Evolutionary conservation across 2,113 vertebrate species (phyloP).

Genomic region (Okapia johnstoni): DNA sequence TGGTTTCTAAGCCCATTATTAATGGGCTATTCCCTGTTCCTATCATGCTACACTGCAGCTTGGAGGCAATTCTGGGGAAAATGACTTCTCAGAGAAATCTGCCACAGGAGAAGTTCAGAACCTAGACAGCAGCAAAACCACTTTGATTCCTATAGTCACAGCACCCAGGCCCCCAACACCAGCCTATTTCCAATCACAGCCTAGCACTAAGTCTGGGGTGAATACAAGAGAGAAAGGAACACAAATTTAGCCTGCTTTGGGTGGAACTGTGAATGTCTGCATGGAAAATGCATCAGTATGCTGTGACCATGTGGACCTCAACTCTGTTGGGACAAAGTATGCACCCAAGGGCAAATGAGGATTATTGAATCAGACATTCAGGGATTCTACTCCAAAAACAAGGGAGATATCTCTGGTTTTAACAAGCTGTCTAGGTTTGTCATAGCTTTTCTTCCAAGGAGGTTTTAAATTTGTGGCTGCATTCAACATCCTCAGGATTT

Average conservation of each 20-base stretch:
- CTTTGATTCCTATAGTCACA: neutral
- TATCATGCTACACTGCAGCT: neutral
- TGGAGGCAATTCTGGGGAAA: neutral
- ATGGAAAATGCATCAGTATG: neutral
- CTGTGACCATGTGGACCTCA: neutral
- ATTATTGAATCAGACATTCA: neutral
- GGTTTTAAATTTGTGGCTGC: neutral
- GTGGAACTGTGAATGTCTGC: neutral
- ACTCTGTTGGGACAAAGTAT: neutral
- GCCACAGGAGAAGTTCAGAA: neutral
- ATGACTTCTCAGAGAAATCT: neutral
- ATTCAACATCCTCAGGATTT: neutral
- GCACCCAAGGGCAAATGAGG: neutral
- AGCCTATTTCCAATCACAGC: neutral
- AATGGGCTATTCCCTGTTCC: neutral
- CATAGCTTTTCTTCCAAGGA: neutral
- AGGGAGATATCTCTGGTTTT: neutral
- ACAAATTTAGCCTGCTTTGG: neutral
- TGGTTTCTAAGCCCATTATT: neutral
- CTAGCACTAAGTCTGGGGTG: neutral
- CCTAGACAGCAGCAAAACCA: neutral
- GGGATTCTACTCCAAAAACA: neutral
- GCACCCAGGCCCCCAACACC: neutral
- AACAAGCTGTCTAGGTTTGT: neutral
- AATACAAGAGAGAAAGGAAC: neutral